A percentile compares a stretch with the other conserved stretches of the same genome.
phyloP scores from a whole-genome alignment of 2,797 vertebrate genomes.

The Trachops cirrhosus region DNA sequence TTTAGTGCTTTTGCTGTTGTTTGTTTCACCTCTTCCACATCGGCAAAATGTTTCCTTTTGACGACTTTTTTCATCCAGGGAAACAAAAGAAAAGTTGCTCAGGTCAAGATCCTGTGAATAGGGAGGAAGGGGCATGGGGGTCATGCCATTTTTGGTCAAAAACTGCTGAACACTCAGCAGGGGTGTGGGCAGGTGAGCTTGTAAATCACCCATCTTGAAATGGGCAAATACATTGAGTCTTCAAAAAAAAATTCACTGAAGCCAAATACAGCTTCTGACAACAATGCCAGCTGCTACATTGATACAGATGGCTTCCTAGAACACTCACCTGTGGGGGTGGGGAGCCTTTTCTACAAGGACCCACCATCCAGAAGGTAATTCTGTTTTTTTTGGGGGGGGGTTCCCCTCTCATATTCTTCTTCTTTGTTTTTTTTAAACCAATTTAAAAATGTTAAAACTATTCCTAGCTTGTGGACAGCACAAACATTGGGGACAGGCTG shows the following conservation, averaged over 20 bases:
- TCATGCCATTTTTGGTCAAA: neutral
- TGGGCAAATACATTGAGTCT: neutral
- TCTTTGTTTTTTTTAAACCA: neutral
- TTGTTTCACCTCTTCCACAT: neutral
- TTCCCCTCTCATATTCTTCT: neutral
- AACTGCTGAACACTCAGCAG: neutral
- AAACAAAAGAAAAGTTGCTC: neutral
- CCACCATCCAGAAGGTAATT: neutral
- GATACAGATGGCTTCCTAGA: neutral
- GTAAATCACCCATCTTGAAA: neutral
- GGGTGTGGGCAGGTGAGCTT: neutral
- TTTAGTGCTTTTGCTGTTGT: neutral
- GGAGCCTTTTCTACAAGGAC: neutral
- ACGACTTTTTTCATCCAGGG: neutral
- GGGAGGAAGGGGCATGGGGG: too few relatives aligned
- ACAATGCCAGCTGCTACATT: neutral
- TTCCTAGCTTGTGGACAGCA: neutral
- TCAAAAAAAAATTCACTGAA: neutral
- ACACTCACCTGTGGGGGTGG: neutral
- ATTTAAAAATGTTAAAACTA: neutral
- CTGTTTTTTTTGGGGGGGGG: neutral
- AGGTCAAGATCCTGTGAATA: neutral
- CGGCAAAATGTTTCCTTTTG: neutral
- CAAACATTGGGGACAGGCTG: neutral
- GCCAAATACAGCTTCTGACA: neutral